Percentiles rank a stretch among this genome's conserved stretches.
Conservation (phyloP, 2,888 invertebrate genomes). For the Thera obeliscata region DNA sequence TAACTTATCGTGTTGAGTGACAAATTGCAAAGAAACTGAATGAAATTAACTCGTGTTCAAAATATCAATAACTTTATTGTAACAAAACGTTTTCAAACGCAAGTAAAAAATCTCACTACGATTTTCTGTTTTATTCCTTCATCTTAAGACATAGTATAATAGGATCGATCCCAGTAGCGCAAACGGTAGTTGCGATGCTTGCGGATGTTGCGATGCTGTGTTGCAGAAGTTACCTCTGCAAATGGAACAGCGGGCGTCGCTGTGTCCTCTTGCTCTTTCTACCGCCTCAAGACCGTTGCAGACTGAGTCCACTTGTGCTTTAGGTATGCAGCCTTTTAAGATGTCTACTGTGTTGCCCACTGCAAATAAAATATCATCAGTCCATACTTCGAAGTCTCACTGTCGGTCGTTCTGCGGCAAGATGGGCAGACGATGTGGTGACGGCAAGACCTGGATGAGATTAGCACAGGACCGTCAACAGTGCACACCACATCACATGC, state of each 20-base stretch:
- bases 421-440: too few relatives aligned
- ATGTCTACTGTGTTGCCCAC: slow-evolving; percentile 78
- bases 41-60: slow-evolving; percentile 13
- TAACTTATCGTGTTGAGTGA: slow-evolving; percentile 8
- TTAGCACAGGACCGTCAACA: too few relatives aligned
- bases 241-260: slow-evolving; percentile 73
- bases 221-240: slow-evolving; percentile 76
- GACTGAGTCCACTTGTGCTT: slow-evolving; percentile 70
- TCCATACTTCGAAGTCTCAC: too few relatives aligned
- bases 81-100: slow-evolving; percentile 15
- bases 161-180: slow-evolving; percentile 46
- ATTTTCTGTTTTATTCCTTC: slow-evolving; percentile 39
- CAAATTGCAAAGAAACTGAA: slow-evolving; percentile 17
- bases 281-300: slow-evolving; percentile 71
- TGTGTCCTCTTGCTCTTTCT: slow-evolving; percentile 75
- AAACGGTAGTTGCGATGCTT: slow-evolving; percentile 19
- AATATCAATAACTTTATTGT: slow-evolving; percentile 23
- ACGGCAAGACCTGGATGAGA: too few relatives aligned
- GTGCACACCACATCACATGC: too few relatives aligned
- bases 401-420: too few relatives aligned
- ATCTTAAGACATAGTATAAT: slow-evolving; percentile 62
- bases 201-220: slow-evolving; percentile 37
- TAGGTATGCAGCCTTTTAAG: slow-evolving; percentile 73
- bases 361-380: slow-evolving; percentile 51
- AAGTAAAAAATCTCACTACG: slow-evolving; percentile 24